phyloP scores from a whole-genome alignment of 2,797 vertebrate species.

The Valencia hispanica region DNA sequence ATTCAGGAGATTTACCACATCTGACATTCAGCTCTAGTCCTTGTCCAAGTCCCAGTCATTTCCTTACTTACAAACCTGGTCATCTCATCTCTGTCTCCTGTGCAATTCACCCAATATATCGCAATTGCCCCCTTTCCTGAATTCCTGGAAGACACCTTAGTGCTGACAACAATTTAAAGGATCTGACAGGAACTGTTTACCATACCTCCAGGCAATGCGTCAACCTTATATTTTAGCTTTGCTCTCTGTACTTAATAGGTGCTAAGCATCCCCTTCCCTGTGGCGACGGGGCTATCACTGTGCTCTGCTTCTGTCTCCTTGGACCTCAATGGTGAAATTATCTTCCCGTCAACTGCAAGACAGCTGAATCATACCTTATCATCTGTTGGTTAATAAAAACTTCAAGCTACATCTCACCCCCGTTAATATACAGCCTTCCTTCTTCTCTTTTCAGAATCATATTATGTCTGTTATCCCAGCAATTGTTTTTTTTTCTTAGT shows the following conservation, averaged over 20 bases:
- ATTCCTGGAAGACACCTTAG: constrained; percentile 56
- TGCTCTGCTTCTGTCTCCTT: constrained; percentile 53
- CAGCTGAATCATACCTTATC: constrained; percentile 65
- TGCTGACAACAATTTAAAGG: constrained; percentile 63
- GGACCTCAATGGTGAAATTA: constrained; percentile 54
- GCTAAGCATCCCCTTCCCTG: constrained; percentile 67
- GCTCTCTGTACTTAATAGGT: constrained; percentile 71
- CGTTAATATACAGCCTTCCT: constrained; percentile 29
- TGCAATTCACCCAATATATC: constrained; percentile 47
- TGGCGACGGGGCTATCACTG: constrained; percentile 60
- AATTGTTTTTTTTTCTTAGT: neutral
- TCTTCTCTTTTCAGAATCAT: constrained; percentile 3
- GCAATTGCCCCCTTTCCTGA: constrained; percentile 38
- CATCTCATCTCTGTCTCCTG: constrained; percentile 26
- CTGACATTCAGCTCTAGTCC: constrained; percentile 60
- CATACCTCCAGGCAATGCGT: constrained; percentile 55
- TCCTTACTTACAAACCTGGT: constrained; percentile 41
- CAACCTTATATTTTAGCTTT: constrained; percentile 66
- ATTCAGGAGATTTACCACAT: constrained; percentile 68
- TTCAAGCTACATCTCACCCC: constrained; percentile 49
- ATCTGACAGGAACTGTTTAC: constrained; percentile 53
- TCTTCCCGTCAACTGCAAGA: constrained; percentile 61
- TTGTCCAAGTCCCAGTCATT: constrained; percentile 54
- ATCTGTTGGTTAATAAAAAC: constrained; percentile 66
- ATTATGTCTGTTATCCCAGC: neutral